Evolutionary conservation across 37 sponge, comb jelly and placozoan genomes (phyloP).

Genomic region (Haliclona indistincta): DNA sequence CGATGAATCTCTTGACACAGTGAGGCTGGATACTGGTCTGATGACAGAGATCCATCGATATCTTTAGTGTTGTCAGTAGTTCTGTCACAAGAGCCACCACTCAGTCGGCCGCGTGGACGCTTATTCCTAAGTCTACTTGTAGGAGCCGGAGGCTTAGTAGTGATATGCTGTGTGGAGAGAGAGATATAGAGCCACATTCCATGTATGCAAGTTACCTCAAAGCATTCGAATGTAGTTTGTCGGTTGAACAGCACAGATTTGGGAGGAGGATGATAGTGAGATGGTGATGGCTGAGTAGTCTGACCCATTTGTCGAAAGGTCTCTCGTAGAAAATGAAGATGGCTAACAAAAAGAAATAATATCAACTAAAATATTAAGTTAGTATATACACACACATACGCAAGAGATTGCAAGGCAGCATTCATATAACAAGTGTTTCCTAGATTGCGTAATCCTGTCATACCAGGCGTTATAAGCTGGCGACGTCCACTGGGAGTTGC

Average conservation of each 20-base stretch:
- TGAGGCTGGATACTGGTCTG: not conserved
- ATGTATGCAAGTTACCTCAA: slow-evolving; percentile 18
- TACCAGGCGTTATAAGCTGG: slow-evolving; percentile 44
- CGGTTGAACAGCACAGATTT: slow-evolving; percentile 37
- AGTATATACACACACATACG: slow-evolving; percentile 29
- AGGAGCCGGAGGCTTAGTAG: not conserved
- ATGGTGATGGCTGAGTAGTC: not conserved
- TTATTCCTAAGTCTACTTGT: not conserved
- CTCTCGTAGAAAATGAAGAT: slow-evolving; percentile 57
- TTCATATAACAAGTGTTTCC: slow-evolving; percentile 92
- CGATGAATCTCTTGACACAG: slow-evolving; percentile 50
- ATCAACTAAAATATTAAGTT: no score
- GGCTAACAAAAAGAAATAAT: no score
- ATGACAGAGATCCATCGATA: not conserved
- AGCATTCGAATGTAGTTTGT: slow-evolving; percentile 77
- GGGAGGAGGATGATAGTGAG: not conserved
- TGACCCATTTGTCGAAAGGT: slow-evolving; percentile 42
- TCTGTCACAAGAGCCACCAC: not conserved
- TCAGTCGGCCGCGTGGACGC: not conserved
- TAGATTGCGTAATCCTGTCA: slow-evolving; percentile 82
- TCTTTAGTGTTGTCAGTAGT: not conserved
- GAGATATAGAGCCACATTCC: no score
- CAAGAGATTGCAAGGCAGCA: slow-evolving; percentile 71
- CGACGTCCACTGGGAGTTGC: not conserved
- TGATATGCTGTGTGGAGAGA: not conserved